Evolutionary conservation across 2,888 invertebrate genomes (phyloP).

Genomic region (Leptura quadrifasciata): DNA sequence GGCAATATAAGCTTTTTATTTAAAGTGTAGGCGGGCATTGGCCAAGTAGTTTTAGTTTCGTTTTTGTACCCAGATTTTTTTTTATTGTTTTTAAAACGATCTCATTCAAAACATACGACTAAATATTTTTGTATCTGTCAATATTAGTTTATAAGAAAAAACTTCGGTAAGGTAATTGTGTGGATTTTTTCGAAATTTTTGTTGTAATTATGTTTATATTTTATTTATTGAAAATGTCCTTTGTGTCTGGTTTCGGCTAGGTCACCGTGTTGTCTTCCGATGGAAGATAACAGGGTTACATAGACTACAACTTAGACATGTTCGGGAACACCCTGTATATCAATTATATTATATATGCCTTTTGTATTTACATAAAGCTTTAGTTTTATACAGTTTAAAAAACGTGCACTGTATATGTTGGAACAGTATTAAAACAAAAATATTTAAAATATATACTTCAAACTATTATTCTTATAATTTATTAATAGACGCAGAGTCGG

Average conservation of each 20-base stretch:
- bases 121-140: conserved; percentile 61
- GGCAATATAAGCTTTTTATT: conserved; percentile 48
- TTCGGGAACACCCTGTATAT: conserved; percentile 55
- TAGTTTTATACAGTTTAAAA: conserved; percentile 68
- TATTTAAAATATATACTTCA: conserved; percentile 62
- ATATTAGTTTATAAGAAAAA: conserved; percentile 55
- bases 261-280: conserved; percentile 20
- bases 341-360: conserved; percentile 65
- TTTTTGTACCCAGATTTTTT: conserved; percentile 33
- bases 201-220: conserved; percentile 50
- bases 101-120: conserved; percentile 49
- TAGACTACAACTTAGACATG: conserved; percentile 14
- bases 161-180: conserved; percentile 12
- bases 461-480: conserved; percentile 8
- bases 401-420: conserved; percentile 69
- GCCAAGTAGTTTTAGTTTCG: conserved; percentile 42
- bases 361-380: conserved; percentile 66
- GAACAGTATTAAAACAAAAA: conserved; percentile 68
- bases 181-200: conserved; percentile 30
- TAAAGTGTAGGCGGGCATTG: conserved; percentile 43
- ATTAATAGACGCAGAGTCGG: not conserved
- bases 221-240: conserved; percentile 53
- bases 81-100: conserved; percentile 37
- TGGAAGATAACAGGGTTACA: conserved; percentile 18
- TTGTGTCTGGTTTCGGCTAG: conserved; percentile 18